A percentile compares a stretch with the other conserved stretches of the same genome.
These are phyloP conservation scores for Cartodere bifasciata DNA, from an alignment of 2,888 invertebrate species.

Conservation along the genomic window DNA sequence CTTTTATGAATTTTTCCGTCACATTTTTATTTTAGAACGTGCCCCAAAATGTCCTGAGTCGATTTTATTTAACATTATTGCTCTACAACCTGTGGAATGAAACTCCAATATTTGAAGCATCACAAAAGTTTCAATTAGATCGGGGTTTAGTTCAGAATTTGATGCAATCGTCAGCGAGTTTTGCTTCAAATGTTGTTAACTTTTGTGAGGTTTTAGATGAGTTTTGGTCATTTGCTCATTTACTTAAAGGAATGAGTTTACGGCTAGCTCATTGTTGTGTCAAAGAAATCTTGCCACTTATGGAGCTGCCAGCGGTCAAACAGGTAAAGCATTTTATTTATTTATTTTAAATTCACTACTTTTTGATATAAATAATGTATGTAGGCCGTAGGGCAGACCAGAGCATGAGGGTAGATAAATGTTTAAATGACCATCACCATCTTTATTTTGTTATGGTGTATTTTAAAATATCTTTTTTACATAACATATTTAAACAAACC, in stretches of 20 bases:
- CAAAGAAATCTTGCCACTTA: constrained; percentile 62
- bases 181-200: constrained; percentile 62
- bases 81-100: constrained; percentile 67
- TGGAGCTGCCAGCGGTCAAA: constrained; percentile 83
- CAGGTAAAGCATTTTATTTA: constrained; percentile 52
- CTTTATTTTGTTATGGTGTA: no score
- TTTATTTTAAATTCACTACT: no score
- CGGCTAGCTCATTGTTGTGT: constrained; percentile 72
- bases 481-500: no score
- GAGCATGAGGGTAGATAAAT: no score
- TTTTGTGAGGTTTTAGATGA: constrained; percentile 69
- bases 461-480: no score
- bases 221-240: constrained; percentile 70
- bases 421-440: no score
- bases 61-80: constrained; percentile 80
- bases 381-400: no score
- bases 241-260: constrained; percentile 61
- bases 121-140: constrained; percentile 56
- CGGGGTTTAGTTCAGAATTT: constrained; percentile 73
- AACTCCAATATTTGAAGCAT: constrained; percentile 49
- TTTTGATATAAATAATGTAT: no score
- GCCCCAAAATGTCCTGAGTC: constrained; percentile 47
- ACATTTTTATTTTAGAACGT: constrained; percentile 38
- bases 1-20: constrained; percentile 1
- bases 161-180: constrained; percentile 55